phyloP scores from a whole-genome alignment of 2,113 vertebrate species.

The Antechinus stuartii region DNA sequence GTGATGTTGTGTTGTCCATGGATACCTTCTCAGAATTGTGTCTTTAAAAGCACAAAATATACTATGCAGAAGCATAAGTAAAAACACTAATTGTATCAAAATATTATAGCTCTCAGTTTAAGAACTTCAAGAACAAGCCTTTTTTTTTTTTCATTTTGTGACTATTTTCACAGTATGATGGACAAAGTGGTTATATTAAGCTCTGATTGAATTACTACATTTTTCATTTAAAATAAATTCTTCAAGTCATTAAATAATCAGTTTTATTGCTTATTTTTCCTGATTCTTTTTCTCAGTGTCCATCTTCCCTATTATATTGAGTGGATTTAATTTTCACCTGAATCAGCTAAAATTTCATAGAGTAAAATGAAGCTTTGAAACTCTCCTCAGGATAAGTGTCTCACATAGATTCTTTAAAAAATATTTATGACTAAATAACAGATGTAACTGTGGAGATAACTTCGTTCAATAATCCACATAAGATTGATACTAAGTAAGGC shows the following conservation, averaged over 20 bases:
- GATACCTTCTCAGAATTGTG: neutral
- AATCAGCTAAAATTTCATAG: neutral
- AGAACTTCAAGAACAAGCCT: neutral
- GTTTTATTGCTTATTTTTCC: neutral
- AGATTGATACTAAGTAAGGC: neutral
- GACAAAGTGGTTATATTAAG: neutral
- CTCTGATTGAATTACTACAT: neutral
- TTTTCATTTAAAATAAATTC: neutral
- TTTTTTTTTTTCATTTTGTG: neutral
- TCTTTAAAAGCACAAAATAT: neutral
- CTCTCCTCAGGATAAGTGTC: neutral
- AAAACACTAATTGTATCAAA: neutral
- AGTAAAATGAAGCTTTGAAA: neutral
- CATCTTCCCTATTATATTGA: neutral
- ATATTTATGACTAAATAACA: neutral
- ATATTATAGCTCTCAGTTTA: neutral
- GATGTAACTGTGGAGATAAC: neutral
- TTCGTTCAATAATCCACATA: neutral
- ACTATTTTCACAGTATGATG: neutral
- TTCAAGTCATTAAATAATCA: neutral
- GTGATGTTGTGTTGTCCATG: neutral
- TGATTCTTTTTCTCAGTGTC: neutral
- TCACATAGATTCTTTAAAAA: neutral
- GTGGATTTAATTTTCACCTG: neutral
- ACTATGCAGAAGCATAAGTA: neutral